Evolutionary conservation across 2,888 invertebrate species (phyloP).

Genomic region (Drosophila lutescens): DNA sequence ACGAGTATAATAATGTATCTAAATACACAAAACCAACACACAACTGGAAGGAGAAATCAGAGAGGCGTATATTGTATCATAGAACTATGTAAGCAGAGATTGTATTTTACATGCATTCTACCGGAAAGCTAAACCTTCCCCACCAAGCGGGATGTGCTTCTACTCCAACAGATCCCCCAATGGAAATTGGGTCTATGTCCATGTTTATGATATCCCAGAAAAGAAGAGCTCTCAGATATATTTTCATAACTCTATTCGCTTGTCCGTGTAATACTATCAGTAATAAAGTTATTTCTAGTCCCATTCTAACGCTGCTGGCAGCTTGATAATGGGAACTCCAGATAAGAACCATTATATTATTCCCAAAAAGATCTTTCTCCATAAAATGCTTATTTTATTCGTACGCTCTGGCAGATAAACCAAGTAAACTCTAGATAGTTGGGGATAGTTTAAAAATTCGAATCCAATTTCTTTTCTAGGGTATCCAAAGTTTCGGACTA

Average conservation of each 20-base stretch:
- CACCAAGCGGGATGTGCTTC: constrained; percentile 12
- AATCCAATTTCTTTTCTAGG: constrained; percentile 13
- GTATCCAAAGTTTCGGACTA: constrained; percentile 21
- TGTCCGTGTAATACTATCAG: not conserved
- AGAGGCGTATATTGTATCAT: constrained; percentile 24
- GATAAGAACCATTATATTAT: not conserved
- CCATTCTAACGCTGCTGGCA: constrained; percentile 17
- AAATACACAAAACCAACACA: constrained; percentile 10
- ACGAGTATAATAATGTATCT: constrained; percentile 53
- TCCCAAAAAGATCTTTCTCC: not conserved
- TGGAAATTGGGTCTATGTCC: constrained; percentile 16
- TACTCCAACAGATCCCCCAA: constrained; percentile 5
- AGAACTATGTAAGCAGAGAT: constrained; percentile 28
- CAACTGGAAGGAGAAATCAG: not conserved
- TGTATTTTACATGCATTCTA: constrained; percentile 44
- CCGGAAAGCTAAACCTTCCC: constrained; percentile 1
- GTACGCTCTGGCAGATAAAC: no score
- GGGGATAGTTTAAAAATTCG: not conserved
- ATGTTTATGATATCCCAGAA: constrained; percentile 17
- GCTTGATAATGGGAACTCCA: not conserved
- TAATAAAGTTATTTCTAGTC: not conserved
- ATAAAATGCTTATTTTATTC: not conserved
- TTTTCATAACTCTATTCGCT: not conserved
- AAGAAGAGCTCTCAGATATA: not conserved
- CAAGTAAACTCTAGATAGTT: not conserved